Percentiles rank a stretch among this genome's conserved stretches.
phyloP scores from a whole-genome alignment of 2,113 vertebrate species.

The Sylvilagus bachmani region DNA sequence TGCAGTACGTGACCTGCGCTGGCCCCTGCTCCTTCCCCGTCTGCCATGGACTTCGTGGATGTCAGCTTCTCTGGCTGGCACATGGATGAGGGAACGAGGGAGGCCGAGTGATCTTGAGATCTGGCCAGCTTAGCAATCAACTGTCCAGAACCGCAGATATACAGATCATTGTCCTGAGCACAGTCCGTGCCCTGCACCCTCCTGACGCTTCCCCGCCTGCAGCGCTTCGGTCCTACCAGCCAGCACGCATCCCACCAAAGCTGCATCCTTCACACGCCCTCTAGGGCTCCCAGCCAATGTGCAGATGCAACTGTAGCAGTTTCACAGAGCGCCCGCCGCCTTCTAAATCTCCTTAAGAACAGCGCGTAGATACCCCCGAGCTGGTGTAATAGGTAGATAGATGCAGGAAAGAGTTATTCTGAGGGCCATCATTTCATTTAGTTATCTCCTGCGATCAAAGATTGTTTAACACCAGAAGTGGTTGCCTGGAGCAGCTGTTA shows the following conservation, averaged over 20 bases:
- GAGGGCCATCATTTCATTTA: constrained; percentile 65
- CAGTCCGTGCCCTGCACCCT: accelerated
- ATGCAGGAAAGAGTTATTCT: constrained; percentile 64
- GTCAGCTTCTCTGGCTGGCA: neutral
- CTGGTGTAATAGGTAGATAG: neutral
- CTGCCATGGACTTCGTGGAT: neutral
- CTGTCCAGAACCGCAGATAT: neutral
- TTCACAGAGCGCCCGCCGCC: neutral
- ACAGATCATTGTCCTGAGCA: neutral
- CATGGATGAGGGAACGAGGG: neutral
- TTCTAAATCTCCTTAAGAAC: constrained; percentile 46
- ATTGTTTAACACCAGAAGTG: constrained; percentile 74
- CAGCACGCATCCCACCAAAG: accelerated
- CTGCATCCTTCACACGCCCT: accelerated
- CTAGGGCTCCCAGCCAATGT: too few species aligned
- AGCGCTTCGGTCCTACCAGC: neutral
- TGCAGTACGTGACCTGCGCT: neutral
- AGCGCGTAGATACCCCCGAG: neutral
- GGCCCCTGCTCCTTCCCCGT: too few species aligned
- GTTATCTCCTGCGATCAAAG: constrained; percentile 62
- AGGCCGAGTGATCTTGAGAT: neutral
- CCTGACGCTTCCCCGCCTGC: neutral
- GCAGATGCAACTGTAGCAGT: neutral
- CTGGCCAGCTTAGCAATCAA: neutral
- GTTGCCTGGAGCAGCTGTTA: constrained; percentile 71